These are phyloP conservation scores for Poeciliopsis turrubarensis DNA, from an alignment of 2,113 vertebrate genomes.

Conservation along the genomic window DNA sequence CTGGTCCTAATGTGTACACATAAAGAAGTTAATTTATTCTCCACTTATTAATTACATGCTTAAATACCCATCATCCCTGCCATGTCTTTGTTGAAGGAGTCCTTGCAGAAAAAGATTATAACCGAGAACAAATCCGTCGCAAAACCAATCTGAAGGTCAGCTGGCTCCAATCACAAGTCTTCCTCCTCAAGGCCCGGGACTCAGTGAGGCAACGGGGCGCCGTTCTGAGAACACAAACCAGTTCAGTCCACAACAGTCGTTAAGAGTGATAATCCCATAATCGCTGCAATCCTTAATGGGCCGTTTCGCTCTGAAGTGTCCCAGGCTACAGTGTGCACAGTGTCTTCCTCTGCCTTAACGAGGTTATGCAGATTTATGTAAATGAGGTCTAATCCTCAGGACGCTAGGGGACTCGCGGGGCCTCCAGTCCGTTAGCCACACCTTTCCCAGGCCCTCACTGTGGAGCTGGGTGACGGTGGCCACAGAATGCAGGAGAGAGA, in stretches of 20 bases:
- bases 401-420: constrained; percentile 30
- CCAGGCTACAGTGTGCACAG: constrained; percentile 51
- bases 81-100: not conserved
- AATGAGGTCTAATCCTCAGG: constrained; percentile 60
- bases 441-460: constrained; percentile 26
- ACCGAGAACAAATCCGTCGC: not conserved
- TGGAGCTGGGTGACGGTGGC: constrained; percentile 20
- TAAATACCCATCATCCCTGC: not conserved
- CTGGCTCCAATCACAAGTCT: constrained; percentile 10
- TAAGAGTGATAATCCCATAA: constrained; percentile 70
- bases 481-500: constrained; percentile 21
- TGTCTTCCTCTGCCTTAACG: constrained; percentile 48
- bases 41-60: not conserved
- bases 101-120: not conserved
- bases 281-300: constrained; percentile 68
- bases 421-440: constrained; percentile 29
- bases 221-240: constrained; percentile 35
- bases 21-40: too few species aligned
- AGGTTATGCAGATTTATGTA: constrained; percentile 76
- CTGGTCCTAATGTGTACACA: too few species aligned
- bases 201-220: constrained; percentile 25
- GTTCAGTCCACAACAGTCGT: constrained; percentile 45
- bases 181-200: not conserved
- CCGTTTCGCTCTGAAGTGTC: constrained; percentile 64
- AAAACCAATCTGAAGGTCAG: constrained; percentile 26